Percentiles rank a stretch among this genome's conserved stretches.
Conservation (phyloP, 2,888 invertebrate genomes). For the Adelognathus sp. region DNA sequence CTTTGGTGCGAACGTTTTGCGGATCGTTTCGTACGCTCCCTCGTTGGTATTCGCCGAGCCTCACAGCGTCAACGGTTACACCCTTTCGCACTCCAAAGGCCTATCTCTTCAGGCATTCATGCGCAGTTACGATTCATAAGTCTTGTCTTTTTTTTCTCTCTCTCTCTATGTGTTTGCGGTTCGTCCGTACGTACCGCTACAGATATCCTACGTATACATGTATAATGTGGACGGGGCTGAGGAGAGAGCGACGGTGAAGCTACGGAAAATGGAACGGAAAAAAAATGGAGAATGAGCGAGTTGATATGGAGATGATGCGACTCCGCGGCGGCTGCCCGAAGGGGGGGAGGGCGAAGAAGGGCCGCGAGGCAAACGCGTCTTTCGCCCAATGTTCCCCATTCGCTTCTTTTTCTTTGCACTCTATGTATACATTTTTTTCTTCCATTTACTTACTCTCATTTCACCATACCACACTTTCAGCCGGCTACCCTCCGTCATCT, state of each 20-base stretch:
- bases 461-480: neutral
- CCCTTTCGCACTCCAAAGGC: slow-evolving; percentile 29
- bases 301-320: slow-evolving; percentile 52
- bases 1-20: slow-evolving; percentile 30
- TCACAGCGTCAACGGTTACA: neutral
- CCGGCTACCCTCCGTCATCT: neutral
- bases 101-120: slow-evolving; percentile 72
- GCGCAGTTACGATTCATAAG: slow-evolving; percentile 76
- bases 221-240: slow-evolving; percentile 6
- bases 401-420: slow-evolving; percentile 13
- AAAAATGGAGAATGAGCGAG: slow-evolving; percentile 20
- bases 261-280: slow-evolving; percentile 32
- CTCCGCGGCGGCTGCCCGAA: slow-evolving; percentile 15
- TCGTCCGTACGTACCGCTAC: slow-evolving; percentile 26
- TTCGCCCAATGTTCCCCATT: slow-evolving; percentile 32
- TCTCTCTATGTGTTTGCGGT: neutral
- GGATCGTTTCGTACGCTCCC: slow-evolving; percentile 4
- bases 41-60: neutral
- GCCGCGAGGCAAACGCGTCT: slow-evolving; percentile 53
- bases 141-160: slow-evolving; percentile 60
- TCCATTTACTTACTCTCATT: slow-evolving; percentile 56
- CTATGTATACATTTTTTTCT: slow-evolving; percentile 19
- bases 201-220: too few relatives aligned
- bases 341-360: slow-evolving; percentile 41
- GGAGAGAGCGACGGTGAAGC: neutral